Base-by-base conservation (phyloP, 2,888 invertebrate species). In the Lasioglossum vierecki region DNA sequence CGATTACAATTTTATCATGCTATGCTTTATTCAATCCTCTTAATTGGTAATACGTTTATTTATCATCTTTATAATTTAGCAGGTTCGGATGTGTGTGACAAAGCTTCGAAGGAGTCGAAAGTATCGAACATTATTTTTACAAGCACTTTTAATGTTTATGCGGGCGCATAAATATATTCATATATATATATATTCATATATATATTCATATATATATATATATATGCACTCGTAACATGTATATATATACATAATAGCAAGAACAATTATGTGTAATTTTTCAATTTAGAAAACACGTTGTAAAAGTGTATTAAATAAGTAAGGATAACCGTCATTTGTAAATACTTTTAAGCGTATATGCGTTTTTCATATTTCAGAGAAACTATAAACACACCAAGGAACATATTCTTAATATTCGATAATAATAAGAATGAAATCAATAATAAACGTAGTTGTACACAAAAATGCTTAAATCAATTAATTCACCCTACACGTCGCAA, bases 101-200 rank as follows among this genome's bases (percentile, higher is more conserved):
- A 76, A 85, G 71, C 80, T 57, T 84, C 60, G 71, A 71, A 79
- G 88, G 68, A 85, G 80, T 82, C 68, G 71, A 78, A 83, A 85
- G 57, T 82, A 87, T 82, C 57, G 70, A 70, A 82, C 63, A 76
- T 88, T 82, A 87, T 85, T 86, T 87, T 87, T 86, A 85, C 82
- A 88, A 87, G 80, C 86, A 86, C 86, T 86, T 83, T 86, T 86
- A 86, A 86, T 78, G 82, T 86, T 86, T 57, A 76, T 63, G 63
- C 26, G 63, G 15, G 15, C 6, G 15, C 63, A 63, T 63, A 63
- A 41, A 80, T 63, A 80, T 44, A 66, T 78, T 49, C 49, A 77
- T 70, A 79, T 35, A 35, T 35, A 2, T 35, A 35, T 35, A 35
- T 35, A 35, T 35, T 35, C 35, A 76, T 63, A 63, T 30, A 80